Evolutionary conservation across 2,113 vertebrate species (phyloP), one percentile per base, ranked within the genome.

Genomic region (Forbesichthys papilliferus): DNA sequence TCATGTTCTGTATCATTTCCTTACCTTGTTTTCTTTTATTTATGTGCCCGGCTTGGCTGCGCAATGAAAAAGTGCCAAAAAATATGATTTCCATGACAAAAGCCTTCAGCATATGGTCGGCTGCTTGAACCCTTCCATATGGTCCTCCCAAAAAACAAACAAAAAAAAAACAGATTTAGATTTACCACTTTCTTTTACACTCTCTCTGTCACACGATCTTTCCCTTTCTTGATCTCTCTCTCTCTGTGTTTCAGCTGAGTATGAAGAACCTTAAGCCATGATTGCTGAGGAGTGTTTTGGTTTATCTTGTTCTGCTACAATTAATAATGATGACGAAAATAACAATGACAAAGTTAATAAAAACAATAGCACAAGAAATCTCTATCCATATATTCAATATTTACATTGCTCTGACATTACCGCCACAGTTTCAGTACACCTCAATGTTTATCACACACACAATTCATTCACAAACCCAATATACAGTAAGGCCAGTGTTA

Each of bases 41-140:
- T 86, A 87, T 88, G 83, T 92, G 90, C 89, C 89, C 88, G 87
- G 88, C 90, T 90, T 85, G 91, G 88, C 92, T 93, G 91, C 79
- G 87, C 90, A 89, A 88, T 89, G 90, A 92, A 91, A 78, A 93
- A 93, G 92, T 93, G 93, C 93, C 93, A 94, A 94, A 94, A 93
- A 92, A 87, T 91, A 87, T 90, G 86, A 93, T 94, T 93, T 93
- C 92, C 93, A 93, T 93, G 86, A 93, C 92, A 93, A 94, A 94
- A 94, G 93, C 92, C 92, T 93, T 92, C 89, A 91, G 91, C 93
- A 92, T 92, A 92, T 93, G 93, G 92, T 86, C 79, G 92, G 89
- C 92, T 89, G 86, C 90, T 90, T 84, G 86, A 86, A 90, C 90
- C 87, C 88, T 86, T 87, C 92, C 92, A 93, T 93, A 92, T 93